phyloP scores from a whole-genome alignment of 2,797 vertebrate genomes.

The Alauda arvensis region DNA sequence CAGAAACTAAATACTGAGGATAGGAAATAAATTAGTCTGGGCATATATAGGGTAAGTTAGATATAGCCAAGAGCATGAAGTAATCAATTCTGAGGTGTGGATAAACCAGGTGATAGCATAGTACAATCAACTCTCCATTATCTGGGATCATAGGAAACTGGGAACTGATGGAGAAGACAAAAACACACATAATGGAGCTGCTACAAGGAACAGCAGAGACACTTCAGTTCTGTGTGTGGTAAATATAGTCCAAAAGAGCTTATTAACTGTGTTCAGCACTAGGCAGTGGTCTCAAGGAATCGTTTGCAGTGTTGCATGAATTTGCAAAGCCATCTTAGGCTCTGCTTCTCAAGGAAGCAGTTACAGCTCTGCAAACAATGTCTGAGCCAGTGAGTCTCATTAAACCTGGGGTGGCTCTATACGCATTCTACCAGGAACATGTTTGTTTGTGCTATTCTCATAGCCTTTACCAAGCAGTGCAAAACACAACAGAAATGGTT shows the following conservation, averaged over 20 bases:
- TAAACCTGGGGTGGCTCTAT: neutral
- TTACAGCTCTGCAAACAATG: neutral
- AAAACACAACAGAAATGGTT: neutral
- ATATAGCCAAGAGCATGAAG: neutral
- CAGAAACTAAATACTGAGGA: neutral
- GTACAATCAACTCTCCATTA: neutral
- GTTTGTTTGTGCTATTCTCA: neutral
- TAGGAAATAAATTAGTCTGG: neutral
- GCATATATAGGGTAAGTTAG: neutral
- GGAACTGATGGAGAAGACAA: neutral
- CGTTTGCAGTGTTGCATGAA: neutral
- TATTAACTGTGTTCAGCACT: neutral
- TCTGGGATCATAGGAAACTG: neutral
- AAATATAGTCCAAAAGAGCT: neutral
- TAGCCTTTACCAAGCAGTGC: neutral
- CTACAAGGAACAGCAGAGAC: neutral
- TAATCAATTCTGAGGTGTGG: neutral
- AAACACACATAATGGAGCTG: neutral
- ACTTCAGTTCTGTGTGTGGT: neutral
- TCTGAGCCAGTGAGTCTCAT: neutral
- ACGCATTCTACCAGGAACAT: neutral
- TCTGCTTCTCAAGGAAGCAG: neutral
- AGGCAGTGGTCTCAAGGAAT: neutral
- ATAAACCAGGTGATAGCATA: neutral
- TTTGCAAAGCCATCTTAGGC: neutral